Base-by-base conservation (phyloP, 2,888 invertebrate genomes). In the Globia sparganii region DNA sequence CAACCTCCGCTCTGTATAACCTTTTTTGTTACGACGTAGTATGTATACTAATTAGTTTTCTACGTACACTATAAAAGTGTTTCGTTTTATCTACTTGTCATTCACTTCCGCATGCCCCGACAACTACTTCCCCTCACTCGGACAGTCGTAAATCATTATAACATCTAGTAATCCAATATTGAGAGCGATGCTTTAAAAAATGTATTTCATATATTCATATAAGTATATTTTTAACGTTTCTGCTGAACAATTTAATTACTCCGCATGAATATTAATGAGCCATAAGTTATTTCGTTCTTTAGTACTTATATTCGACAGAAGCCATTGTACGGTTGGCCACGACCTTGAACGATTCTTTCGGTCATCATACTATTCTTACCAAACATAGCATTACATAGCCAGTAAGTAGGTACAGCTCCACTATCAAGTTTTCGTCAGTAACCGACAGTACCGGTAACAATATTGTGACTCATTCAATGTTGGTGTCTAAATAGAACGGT, bases 251-350 rank as follows among this genome's bases (percentile, higher is more conserved):
- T 75, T 83, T 78, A 81, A 75, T 90, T 86, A 88, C 83, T 84
- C 75, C 4, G 67, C 34, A 81, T 89, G 77, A 88, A 89, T 90
- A 89, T 90, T 88, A 84, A 90, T 90, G 56, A 87, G 81, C 78
- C 56, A 86, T 89, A 87, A 89, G 90, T 88, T 86, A 87, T 86
- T 78, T 86, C 67, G 82, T 83, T 81, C 31, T 83, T 88, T 86
- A 81, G 83, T 84, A 84, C n/a, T n/a, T n/a, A 77, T 85, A 89
- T 92, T 91, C 86, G 85, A 90, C 87, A 84, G 90, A 93, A 94
- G 95, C 93, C 95, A 94, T 93, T 95, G 94, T 93, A 92, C 94
- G 93, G 89, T 88, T 93, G 93, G 87, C 92, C 93, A 87, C 93
- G 95, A 94, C 95, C 96, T 96, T 96, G 94, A 89, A 88, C 77